phyloP scores from a whole-genome alignment of 92 coral and sea anemone species.

The Pocillopora meandrina region DNA sequence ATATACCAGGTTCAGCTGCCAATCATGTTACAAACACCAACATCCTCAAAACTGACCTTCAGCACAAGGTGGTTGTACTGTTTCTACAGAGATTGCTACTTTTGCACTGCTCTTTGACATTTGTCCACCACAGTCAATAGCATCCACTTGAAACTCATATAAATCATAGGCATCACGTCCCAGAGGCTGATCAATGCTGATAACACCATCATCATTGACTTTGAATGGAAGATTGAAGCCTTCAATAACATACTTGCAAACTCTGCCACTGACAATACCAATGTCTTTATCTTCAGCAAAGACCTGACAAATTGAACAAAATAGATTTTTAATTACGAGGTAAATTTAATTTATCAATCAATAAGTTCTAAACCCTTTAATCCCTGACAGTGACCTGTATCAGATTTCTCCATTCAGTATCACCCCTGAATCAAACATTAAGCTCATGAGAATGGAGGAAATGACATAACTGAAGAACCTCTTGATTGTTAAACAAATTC shows the following conservation, averaged over 20 bases:
- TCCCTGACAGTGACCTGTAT: too few relatives aligned
- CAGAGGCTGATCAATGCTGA: constrained; percentile 70
- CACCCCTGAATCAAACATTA: too few relatives aligned
- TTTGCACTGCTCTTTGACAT: constrained; percentile 62
- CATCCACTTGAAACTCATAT: constrained; percentile 82
- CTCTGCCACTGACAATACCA: constrained; percentile 66
- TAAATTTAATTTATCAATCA: too few relatives aligned
- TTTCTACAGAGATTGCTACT: constrained; percentile 67
- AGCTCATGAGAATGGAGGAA: too few relatives aligned
- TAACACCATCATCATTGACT: constrained; percentile 67
- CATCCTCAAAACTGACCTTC: constrained; percentile 56
- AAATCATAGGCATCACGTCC: constrained; percentile 62
- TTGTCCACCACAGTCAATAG: constrained; percentile 88
- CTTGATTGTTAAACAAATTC: too few relatives aligned
- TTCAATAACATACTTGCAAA: constrained; percentile 77
- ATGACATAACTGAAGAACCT: too few relatives aligned
- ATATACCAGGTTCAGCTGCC: too few relatives aligned
- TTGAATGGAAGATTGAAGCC: constrained; percentile 75
- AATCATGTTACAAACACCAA: not conserved
- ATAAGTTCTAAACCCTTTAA: too few relatives aligned
- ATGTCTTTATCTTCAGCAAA: constrained; percentile 78
- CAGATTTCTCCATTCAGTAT: too few relatives aligned
- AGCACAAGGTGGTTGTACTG: constrained; percentile 46
- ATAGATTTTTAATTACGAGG: not conserved
- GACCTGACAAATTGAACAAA: constrained; percentile 52